A percentile compares a stretch with the other conserved stretches of the same genome.
phyloP scores from a whole-genome alignment of 1,140 invertebrate species.

The Rhopalosiphum maidis region DNA sequence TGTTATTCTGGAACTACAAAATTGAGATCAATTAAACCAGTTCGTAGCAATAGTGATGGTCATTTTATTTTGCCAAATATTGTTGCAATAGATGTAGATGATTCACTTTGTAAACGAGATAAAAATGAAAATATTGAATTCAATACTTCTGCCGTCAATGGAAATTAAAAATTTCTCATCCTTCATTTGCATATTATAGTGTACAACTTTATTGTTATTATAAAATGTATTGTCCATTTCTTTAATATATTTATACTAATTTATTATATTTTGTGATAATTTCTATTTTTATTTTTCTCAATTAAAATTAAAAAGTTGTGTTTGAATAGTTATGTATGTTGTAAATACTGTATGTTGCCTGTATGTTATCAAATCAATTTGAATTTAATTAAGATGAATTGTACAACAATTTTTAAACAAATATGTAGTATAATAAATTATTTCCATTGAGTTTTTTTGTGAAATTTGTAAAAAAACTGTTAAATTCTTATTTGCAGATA shows the following conservation, averaged over 20 bases:
- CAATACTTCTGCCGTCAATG: constrained; percentile 36
- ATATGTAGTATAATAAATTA: neutral
- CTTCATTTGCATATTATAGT: neutral
- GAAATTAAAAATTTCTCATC: neutral
- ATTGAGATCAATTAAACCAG: constrained; percentile 69
- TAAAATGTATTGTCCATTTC: neutral
- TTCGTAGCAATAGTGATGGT: constrained; percentile 49
- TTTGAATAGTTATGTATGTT: constrained; percentile 23
- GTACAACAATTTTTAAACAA: neutral
- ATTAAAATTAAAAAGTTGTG: constrained; percentile 4
- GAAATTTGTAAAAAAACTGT: neutral
- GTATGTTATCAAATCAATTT: neutral
- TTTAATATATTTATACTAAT: constrained; percentile 36
- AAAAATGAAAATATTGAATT: constrained; percentile 31
- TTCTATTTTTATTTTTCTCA: constrained; percentile 31
- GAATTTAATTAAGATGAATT: neutral
- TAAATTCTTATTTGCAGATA: neutral
- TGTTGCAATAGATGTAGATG: constrained; percentile 37
- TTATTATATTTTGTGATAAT: constrained; percentile 32
- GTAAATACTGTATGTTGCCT: neutral
- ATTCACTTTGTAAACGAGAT: constrained; percentile 20
- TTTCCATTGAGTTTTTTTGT: neutral
- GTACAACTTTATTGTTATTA: constrained; percentile 3
- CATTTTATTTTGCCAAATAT: constrained; percentile 48
- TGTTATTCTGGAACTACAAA: constrained; percentile 73